Evolutionary conservation across 2,888 invertebrate genomes (phyloP), one percentile per base, ranked within the genome.

Genomic region (Hybos culiciformis): DNA sequence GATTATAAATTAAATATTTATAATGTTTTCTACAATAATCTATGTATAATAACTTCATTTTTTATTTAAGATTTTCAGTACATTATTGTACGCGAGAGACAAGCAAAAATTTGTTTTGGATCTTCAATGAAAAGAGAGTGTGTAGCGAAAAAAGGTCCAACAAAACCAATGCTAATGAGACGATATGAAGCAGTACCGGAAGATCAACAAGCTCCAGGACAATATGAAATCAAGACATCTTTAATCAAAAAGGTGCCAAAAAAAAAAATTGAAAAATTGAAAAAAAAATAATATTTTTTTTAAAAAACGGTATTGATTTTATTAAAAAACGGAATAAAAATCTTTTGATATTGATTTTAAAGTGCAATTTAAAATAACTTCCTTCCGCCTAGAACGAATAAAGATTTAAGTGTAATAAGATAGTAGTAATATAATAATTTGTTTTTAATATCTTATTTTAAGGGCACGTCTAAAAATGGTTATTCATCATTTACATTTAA

Each of bases 401-500:
- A n/a, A n/a, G n/a, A n/a, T n/a, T n/a, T n/a, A n/a, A n/a, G n/a
- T n/a, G n/a, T 29, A n/a, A 29, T 12, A n/a, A 12, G 12, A 4
- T 29, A 12, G 9, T 26, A 12, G 12, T 26, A 12, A 26, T 12
- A 26, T 12, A 5, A 12, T 26, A 5, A 26, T 26, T 26, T 23
- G 17, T n/a, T 15, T 7, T 17, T 18, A 11, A 9, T 18, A 15
- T 14, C 43, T 24, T 17, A 5, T 12, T 18, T 26, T 18, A 37
- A 63, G 66, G 58, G 53, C 44, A 55, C 62, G 3, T 57, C 61
- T 1, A 56, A 55, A 38, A 46, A 49, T 8, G 65, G 65, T 2
- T 61, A 57, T 41, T 58, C 58, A 1, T 54, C 59, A 0, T 49
- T 65, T 21, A 60, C 56, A 15, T 60, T 54, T 40, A 58, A 57